Evolutionary conservation across 2,113 vertebrate species (phyloP).

Genomic region (Sphyrna mokarran): DNA sequence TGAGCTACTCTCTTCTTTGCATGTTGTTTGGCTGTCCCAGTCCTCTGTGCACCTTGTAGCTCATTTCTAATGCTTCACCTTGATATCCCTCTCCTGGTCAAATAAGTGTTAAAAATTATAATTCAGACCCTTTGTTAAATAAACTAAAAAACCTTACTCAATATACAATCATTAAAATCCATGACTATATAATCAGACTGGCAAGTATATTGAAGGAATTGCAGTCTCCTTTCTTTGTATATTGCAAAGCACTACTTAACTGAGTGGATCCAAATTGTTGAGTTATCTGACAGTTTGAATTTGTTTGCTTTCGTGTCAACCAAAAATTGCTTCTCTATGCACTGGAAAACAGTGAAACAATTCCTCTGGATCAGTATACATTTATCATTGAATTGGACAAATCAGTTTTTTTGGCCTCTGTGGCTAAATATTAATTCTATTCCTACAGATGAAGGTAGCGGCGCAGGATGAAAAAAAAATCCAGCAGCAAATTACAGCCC

Average conservation of each 20-base stretch:
- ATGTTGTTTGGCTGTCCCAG: neutral
- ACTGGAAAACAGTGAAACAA: neutral
- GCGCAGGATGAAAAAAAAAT: constrained; percentile 94
- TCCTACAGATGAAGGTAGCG: constrained; percentile 77
- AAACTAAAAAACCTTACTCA: neutral
- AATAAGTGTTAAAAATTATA: neutral
- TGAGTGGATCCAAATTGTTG: neutral
- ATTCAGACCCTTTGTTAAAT: neutral
- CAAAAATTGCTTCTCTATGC: neutral
- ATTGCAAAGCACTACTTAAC: neutral
- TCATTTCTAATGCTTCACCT: neutral
- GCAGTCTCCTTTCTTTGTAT: neutral
- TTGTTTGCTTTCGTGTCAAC: neutral
- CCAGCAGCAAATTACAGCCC: constrained; percentile 95
- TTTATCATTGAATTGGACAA: neutral
- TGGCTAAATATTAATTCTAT: neutral
- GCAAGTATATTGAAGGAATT: neutral
- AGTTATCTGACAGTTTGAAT: neutral
- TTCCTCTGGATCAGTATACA: neutral
- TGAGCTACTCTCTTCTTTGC: neutral
- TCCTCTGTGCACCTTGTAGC: neutral
- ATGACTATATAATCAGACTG: neutral
- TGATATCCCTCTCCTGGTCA: neutral
- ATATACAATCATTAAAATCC: neutral
- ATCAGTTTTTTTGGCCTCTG: neutral